Evolutionary conservation across 92 coral and sea anemone species (phyloP), one percentile per base, ranked within the genome.

Genomic region (Epizoanthus rinbou): DNA sequence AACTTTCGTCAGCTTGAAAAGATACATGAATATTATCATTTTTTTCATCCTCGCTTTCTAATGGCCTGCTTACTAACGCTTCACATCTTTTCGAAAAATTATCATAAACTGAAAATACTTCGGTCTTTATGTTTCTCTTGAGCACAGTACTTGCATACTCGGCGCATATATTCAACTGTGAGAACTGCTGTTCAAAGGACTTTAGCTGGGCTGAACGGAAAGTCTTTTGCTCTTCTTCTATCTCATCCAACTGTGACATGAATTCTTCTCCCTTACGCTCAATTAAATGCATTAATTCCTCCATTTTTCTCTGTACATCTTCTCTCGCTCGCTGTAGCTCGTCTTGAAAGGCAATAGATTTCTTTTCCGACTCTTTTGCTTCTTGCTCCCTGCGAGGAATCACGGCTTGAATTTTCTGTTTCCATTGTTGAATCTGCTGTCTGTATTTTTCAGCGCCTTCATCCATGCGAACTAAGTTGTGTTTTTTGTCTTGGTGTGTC

Each of bases 201-300:
- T 78, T 78, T 57, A 78, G 39, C 41, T 78, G 82, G 15, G 82
- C 66, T 8, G 82, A 60, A 63, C 82, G 82, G 24, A 28, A 37
- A 1, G 82, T 37, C 15, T 78, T 78, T 3, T 59, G 82, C 37
- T 78, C 82, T 43, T 78, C 82, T 41, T 78, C 82, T 14, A 78
- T 78, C 19, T 78, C 82, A 21, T 78, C 82, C 82, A 78, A 59
- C 70, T 78, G 71, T 78, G 52, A 60, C 82, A 60, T 63, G 66
- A 78, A 62, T 18, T 78, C 82, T 45, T 78, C 82, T 62, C 82
- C 82, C 66, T 57, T 62, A 60, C 82, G 43, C 28, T 78, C 82
- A 59, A 78, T 78, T 57, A 78, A 18, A 23, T 78, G 82, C 82
- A 78, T 37, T 15, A 78, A 62, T 25, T 78, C 82, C 57, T 78